Evolutionary conservation across 2,113 vertebrate species (phyloP).

Genomic region (Suncus etruscus): DNA sequence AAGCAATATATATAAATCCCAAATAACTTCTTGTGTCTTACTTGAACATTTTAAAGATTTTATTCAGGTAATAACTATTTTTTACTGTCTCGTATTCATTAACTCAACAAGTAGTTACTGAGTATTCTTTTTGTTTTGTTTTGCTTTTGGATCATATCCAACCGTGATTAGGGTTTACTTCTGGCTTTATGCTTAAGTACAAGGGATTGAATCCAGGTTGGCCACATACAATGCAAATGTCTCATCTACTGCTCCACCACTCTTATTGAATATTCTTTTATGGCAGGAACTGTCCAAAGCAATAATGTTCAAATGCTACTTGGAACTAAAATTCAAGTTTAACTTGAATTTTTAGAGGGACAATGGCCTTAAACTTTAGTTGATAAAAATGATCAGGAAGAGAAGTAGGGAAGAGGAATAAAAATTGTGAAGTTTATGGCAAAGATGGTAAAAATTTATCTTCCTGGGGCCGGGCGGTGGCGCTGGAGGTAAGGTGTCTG

Average conservation of each 20-base stretch:
- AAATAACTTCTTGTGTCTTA: not conserved
- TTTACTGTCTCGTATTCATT: conserved; percentile 39
- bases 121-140: not conserved
- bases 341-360: too few species aligned
- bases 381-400: not conserved
- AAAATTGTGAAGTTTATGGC: not conserved
- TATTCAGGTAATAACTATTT: conserved; percentile 21
- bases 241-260: too few species aligned
- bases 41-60: not conserved
- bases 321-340: not conserved
- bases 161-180: too few species aligned
- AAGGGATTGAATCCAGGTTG: too few species aligned
- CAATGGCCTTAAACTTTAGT: not conserved
- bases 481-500: too few species aligned
- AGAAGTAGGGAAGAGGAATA: not conserved
- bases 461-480: too few species aligned
- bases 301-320: not conserved
- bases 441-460: not conserved
- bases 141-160: too few species aligned
- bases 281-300: not conserved
- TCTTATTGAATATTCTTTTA: too few species aligned
- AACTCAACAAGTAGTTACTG: not conserved
- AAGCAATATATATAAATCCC: not conserved
- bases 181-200: too few species aligned
- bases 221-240: too few species aligned